phyloP scores from a whole-genome alignment of 2,888 invertebrate genomes.

The Spodoptera exigua region DNA sequence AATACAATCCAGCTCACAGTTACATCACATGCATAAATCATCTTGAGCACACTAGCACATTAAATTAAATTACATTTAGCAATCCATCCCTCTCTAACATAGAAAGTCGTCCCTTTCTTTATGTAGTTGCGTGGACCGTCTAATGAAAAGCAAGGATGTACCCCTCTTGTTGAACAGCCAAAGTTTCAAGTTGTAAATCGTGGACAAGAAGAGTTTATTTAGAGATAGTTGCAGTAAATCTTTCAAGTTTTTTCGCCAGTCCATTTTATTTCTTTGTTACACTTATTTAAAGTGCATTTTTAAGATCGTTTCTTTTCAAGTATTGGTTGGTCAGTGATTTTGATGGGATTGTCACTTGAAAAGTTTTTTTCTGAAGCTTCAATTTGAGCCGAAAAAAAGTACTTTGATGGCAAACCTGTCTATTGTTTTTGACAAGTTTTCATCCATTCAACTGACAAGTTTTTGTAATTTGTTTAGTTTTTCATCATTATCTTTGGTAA shows the following conservation, averaged over 20 bases:
- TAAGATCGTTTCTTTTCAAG: too few relatives aligned
- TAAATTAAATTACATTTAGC: background rate
- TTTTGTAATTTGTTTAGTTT: too few relatives aligned
- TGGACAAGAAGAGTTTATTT: slow-evolving; percentile 39
- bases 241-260: slow-evolving; percentile 7
- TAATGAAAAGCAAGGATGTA: slow-evolving; percentile 62
- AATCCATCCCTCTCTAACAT: background rate
- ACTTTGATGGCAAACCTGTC: too few relatives aligned
- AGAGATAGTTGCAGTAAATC: slow-evolving; percentile 26
- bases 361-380: too few relatives aligned
- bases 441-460: too few relatives aligned
- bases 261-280: slow-evolving; percentile 9
- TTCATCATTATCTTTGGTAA: too few relatives aligned
- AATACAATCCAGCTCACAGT: background rate
- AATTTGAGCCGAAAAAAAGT: too few relatives aligned
- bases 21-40: background rate
- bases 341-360: too few relatives aligned
- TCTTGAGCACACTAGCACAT: background rate
- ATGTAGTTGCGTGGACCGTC: slow-evolving; percentile 50
- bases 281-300: too few relatives aligned
- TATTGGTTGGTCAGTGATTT: too few relatives aligned
- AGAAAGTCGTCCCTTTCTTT: slow-evolving; percentile 7
- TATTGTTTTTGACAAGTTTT: too few relatives aligned
- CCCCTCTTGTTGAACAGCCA: slow-evolving; percentile 55
- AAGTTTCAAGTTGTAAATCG: slow-evolving; percentile 54